These are phyloP conservation scores for Osmerus eperlanus DNA, from an alignment of 2,113 vertebrate species.

Conservation along the genomic window DNA sequence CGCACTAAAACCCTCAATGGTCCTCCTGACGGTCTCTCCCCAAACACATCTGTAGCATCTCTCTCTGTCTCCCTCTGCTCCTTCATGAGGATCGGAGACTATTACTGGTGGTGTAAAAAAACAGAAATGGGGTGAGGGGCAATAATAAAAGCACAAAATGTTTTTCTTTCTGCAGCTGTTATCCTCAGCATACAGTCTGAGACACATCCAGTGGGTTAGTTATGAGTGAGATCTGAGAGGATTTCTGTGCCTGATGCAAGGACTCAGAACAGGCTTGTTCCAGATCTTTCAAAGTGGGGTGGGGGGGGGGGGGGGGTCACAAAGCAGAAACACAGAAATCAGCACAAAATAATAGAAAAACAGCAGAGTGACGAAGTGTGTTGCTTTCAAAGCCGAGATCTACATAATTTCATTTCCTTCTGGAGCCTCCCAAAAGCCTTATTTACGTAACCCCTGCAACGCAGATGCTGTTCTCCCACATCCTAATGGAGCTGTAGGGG, in stretches of 20 bases:
- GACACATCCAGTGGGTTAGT: background rate
- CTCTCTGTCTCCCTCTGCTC: background rate
- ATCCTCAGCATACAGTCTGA: conserved; percentile 13
- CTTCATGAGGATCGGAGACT: conserved; percentile 64
- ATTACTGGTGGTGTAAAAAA: conserved; percentile 58
- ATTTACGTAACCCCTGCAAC: background rate
- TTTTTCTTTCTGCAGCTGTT: conserved; percentile 43
- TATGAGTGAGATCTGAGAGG: background rate
- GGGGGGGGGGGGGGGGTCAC: no score
- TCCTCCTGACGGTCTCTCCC: conserved; percentile 38
- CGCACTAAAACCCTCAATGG: conserved; percentile 1
- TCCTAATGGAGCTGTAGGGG: no score
- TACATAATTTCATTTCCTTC: no score
- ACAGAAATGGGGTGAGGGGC: conserved; percentile 16
- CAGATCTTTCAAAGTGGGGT: background rate
- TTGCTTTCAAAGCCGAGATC: no score
- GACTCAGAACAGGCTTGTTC: background rate
- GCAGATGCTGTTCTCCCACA: no score
- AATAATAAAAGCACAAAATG: conserved; percentile 43
- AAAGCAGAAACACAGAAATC: no score
- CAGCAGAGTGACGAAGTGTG: no score
- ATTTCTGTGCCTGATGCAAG: background rate
- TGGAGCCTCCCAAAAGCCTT: no score
- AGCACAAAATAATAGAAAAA: background rate
- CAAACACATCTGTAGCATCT: conserved; percentile 65